Conservation (phyloP, 2,113 vertebrate genomes). For the Sula dactylatra region DNA sequence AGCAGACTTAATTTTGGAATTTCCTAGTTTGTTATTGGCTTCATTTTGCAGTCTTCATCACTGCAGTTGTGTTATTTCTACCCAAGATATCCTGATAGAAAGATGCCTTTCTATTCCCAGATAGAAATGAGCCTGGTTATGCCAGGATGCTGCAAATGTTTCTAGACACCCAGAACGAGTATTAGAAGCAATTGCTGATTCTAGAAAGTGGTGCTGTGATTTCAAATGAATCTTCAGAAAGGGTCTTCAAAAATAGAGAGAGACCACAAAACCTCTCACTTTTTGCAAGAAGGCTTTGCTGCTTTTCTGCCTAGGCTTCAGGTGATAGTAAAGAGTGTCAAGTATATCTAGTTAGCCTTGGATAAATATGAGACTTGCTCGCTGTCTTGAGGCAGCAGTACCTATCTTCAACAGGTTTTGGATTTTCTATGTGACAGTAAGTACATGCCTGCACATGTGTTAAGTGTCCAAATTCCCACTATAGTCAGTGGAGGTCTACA, state of each 20-base stretch:
- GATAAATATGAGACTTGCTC: background rate
- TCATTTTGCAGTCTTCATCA: background rate
- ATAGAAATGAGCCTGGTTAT: background rate
- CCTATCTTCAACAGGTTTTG: background rate
- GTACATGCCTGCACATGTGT: rapidly evolving
- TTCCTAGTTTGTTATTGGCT: background rate
- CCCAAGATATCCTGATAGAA: background rate
- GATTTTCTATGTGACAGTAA: background rate
- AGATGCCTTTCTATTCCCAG: background rate
- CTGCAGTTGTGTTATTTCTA: background rate
- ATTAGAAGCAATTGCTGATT: background rate
- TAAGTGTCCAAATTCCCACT: background rate
- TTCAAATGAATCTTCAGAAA: background rate
- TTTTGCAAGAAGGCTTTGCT: background rate
- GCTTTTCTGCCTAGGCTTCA: background rate
- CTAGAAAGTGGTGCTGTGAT: background rate
- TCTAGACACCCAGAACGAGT: background rate
- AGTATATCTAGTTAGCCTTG: background rate
- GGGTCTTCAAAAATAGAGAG: background rate
- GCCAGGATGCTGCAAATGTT: background rate
- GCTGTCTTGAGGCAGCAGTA: background rate
- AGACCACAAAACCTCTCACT: background rate
- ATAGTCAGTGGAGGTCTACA: background rate
- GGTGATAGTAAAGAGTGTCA: background rate
- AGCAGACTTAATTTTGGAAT: background rate